phyloP scores from a whole-genome alignment of 2,113 vertebrate genomes.

The Argyrosomus japonicus region DNA sequence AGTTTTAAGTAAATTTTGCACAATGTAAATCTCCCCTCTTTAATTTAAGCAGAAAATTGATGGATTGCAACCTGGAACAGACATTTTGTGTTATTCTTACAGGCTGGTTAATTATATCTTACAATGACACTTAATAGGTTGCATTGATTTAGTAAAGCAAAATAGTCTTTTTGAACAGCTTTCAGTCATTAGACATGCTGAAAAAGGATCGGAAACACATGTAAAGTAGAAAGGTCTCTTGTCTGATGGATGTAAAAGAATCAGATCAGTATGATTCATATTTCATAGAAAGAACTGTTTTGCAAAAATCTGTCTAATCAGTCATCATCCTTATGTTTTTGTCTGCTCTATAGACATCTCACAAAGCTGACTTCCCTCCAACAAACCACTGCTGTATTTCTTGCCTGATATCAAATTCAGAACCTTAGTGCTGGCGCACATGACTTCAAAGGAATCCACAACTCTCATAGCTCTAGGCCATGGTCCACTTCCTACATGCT shows the following conservation, averaged over 20 bases:
- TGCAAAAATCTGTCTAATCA: background rate
- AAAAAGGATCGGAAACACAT: background rate
- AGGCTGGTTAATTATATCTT: slow-evolving; percentile 6
- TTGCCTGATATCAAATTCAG: slow-evolving; percentile 40
- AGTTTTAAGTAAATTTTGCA: slow-evolving; percentile 56
- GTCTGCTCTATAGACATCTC: background rate
- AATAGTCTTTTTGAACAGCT: background rate
- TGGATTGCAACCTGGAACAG: slow-evolving; percentile 16
- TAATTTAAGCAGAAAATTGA: slow-evolving; percentile 44
- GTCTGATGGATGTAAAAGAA: background rate
- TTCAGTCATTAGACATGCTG: background rate
- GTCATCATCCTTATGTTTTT: background rate
- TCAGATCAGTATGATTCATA: background rate
- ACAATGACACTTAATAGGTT: slow-evolving; percentile 2
- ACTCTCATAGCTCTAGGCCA: slow-evolving; percentile 32
- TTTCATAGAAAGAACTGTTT: too few species aligned
- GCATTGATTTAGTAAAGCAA: background rate
- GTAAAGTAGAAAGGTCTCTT: background rate
- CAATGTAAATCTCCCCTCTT: slow-evolving; percentile 38
- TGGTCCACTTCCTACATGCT: slow-evolving; percentile 46
- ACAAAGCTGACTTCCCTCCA: background rate
- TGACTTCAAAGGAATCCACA: slow-evolving; percentile 44
- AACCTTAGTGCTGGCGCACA: slow-evolving; percentile 10
- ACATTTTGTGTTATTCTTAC: background rate
- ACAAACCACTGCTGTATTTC: background rate